phyloP scores from a whole-genome alignment of 2,888 invertebrate genomes.

The Malthinus seriepunctatus region DNA sequence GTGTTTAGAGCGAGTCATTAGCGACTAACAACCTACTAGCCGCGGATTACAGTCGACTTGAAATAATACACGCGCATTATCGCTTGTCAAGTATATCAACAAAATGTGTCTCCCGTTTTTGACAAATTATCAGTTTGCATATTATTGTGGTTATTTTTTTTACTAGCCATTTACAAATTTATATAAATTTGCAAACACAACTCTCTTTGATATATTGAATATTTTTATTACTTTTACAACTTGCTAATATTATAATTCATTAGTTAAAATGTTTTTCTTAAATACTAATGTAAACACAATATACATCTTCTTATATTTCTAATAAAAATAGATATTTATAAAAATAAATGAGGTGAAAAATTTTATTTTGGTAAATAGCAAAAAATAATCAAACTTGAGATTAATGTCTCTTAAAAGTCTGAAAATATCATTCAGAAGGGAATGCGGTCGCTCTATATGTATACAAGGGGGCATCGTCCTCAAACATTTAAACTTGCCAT shows the following conservation, averaged over 20 bases:
- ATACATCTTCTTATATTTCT: slow-evolving; percentile 3
- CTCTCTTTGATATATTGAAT: neutral
- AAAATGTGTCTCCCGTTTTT: slow-evolving; percentile 40
- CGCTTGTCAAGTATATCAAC: slow-evolving; percentile 48
- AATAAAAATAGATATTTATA: slow-evolving; percentile 1
- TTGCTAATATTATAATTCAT: neutral
- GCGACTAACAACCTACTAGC: slow-evolving; percentile 42
- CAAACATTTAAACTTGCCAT: neutral
- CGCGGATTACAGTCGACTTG: slow-evolving; percentile 39
- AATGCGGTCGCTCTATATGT: slow-evolving; percentile 7
- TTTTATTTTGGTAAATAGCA: slow-evolving; percentile 5
- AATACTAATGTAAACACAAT: neutral
- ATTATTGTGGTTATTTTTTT: slow-evolving; percentile 11
- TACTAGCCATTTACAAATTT: slow-evolving; percentile 9
- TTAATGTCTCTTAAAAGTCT: slow-evolving; percentile 6
- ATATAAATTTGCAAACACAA: neutral
- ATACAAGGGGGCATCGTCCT: slow-evolving; percentile 4
- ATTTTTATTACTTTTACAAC: slow-evolving; percentile 2
- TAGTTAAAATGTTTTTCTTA: slow-evolving; percentile 4
- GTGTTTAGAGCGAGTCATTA: slow-evolving; percentile 44
- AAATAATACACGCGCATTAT: slow-evolving; percentile 46
- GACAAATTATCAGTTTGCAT: slow-evolving; percentile 40
- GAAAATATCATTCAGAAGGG: slow-evolving; percentile 7
- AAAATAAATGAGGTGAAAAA: neutral
- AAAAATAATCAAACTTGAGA: slow-evolving; percentile 5